These are phyloP conservation scores for Bugulina stolonifera DNA, from an alignment of 2,888 invertebrate genomes.

Conservation along the genomic window DNA sequence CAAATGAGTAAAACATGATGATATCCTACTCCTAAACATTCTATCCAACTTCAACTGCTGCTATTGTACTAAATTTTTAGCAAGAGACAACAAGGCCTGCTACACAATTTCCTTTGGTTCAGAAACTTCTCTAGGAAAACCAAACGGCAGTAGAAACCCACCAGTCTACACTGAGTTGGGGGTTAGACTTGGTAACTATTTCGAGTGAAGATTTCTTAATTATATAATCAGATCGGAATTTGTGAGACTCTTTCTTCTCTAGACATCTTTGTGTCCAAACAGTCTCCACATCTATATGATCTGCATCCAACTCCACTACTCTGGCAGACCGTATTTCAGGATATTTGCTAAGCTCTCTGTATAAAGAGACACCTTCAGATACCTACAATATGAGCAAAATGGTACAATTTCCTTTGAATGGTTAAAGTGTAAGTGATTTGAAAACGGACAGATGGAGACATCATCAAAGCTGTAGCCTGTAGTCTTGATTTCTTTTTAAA, in stretches of 20 bases:
- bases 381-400: conserved; percentile 12
- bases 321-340: not conserved
- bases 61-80: no score
- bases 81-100: no score
- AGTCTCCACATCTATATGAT: not conserved
- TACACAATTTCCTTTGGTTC: no score
- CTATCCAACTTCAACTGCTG: no score
- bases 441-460: no score
- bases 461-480: no score
- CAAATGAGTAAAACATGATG: no score
- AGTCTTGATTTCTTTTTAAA: no score
- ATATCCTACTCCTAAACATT: no score
- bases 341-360: not conserved
- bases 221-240: not conserved
- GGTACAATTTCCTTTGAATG: no score
- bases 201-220: not conserved
- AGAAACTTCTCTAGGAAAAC: no score
- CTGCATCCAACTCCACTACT: not conserved
- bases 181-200: not conserved
- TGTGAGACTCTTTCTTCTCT: conserved; percentile 16
- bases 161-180: not conserved
- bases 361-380: not conserved
- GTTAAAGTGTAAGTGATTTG: no score
- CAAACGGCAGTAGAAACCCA: not conserved
- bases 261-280: conserved; percentile 26